Evolutionary conservation across 1,140 invertebrate genomes (phyloP).

Genomic region (Lepidurus packardi): DNA sequence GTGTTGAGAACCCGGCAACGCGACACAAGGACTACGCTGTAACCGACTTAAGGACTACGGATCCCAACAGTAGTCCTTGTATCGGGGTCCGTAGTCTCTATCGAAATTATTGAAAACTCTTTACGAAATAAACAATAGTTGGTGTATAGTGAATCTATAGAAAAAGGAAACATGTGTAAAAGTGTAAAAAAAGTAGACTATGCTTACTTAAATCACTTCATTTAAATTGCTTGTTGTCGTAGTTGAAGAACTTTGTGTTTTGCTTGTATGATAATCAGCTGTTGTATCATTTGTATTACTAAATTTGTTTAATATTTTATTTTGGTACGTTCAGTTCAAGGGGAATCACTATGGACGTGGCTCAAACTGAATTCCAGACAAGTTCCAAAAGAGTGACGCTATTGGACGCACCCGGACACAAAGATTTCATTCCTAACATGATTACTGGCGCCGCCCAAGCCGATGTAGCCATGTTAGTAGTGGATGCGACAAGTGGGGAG

Average conservation of each 20-base stretch:
- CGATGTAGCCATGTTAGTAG: constrained; percentile 91
- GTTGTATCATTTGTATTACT: neutral
- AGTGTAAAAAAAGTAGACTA: constrained; percentile 20
- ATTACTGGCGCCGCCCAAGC: constrained; percentile 95
- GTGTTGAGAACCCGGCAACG: too few relatives aligned
- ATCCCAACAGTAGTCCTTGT: too few relatives aligned
- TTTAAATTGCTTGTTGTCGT: too few relatives aligned
- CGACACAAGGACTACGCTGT: too few relatives aligned
- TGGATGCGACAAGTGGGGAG: constrained; percentile 91
- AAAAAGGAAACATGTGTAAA: too few relatives aligned
- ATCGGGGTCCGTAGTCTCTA: too few relatives aligned
- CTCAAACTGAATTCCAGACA: constrained; percentile 88
- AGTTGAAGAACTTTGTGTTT: neutral
- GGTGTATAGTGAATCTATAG: neutral
- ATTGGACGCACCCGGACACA: constrained; percentile 95
- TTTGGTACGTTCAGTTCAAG: constrained; percentile 51
- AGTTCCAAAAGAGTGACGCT: constrained; percentile 74
- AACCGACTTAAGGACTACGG: too few relatives aligned
- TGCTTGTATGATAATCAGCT: neutral
- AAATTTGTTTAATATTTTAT: constrained; percentile 15
- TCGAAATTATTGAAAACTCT: too few relatives aligned
- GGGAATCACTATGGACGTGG: constrained; percentile 96
- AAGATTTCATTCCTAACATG: constrained; percentile 99
- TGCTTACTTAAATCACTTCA: constrained; percentile 12
- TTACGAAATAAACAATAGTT: too few relatives aligned